Base-by-base conservation (phyloP, 2,888 invertebrate genomes). In the Crocallis elinguaria region DNA sequence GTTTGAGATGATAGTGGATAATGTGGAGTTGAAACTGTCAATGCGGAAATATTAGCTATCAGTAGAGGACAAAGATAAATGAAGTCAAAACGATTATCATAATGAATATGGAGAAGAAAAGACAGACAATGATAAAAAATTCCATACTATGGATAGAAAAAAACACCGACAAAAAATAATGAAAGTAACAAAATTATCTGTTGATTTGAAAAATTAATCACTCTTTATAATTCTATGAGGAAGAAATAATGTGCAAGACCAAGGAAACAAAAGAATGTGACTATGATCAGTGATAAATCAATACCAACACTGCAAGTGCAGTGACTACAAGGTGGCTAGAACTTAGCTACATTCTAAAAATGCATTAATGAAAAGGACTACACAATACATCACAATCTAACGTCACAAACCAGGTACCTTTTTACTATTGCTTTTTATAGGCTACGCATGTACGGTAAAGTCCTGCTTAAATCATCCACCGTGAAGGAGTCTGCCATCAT, bases 361-460 rank as follows among this genome's bases (percentile, higher is more conserved):
- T 46, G 49, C 46, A 38, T 33, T 27, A 17, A 54, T 27, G 32
- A 38, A 51, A 50, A 54, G 50, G 53, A 57, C 49, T 55, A 36
- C 46, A 52, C 52, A 51, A 32, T 57, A 64, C 48, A 59, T 49
- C 53, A 64, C 64, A 64, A 50, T 46, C 17, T 54, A 54, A 59
- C 36, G 49, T 43, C 39, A 49, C 29, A 42, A 55, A 50, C 62
- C 71, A 75, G 69, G 79, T 87, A 88, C 84, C 86, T 85, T 83
- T 57, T 68, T 68, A 45, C 61, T 57, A 73, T 75, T 72, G 65
- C 63, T 73, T 71, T 75, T 87, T 89, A 92, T 78, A 92, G 84
- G 85, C 84, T 86, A 89, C 85, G 91, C 67, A 92, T 86, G 79
- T 79, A 90, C 67, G 92, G 92, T 79, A 88, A 83, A 70, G 84